phyloP scores from a whole-genome alignment of 2,888 invertebrate genomes.

The Stenolophus ochropezus region DNA sequence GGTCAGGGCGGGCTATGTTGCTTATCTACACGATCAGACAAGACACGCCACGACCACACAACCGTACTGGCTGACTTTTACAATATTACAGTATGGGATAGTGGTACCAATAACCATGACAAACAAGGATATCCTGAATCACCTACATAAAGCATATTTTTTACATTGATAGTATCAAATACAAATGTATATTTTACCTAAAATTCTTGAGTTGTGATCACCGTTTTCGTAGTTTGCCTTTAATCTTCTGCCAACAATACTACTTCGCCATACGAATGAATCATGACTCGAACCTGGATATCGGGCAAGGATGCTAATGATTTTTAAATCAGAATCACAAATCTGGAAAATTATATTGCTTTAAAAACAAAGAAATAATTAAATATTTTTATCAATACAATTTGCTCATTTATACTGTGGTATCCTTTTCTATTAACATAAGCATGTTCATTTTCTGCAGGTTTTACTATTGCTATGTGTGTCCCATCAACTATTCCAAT shows the following conservation, averaged over 20 bases:
- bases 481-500: neutral
- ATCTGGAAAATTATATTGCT: neutral
- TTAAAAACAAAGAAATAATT: neutral
- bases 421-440: neutral
- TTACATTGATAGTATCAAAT: too few relatives aligned
- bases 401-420: neutral
- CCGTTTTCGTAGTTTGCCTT: neutral
- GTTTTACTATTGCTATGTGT: neutral
- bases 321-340: neutral
- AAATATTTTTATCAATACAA: neutral
- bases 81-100: too few relatives aligned
- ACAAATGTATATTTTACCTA: neutral
- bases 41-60: too few relatives aligned
- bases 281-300: neutral
- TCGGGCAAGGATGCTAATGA: neutral
- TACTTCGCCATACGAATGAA: neutral
- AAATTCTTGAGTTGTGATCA: neutral
- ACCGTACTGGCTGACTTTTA: too few relatives aligned
- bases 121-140: too few relatives aligned
- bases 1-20: too few relatives aligned
- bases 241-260: neutral
- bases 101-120: too few relatives aligned
- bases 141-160: too few relatives aligned
- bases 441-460: neutral
- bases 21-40: too few relatives aligned